Base-by-base conservation (phyloP, 2,888 invertebrate species). In the Clanis bilineata region DNA sequence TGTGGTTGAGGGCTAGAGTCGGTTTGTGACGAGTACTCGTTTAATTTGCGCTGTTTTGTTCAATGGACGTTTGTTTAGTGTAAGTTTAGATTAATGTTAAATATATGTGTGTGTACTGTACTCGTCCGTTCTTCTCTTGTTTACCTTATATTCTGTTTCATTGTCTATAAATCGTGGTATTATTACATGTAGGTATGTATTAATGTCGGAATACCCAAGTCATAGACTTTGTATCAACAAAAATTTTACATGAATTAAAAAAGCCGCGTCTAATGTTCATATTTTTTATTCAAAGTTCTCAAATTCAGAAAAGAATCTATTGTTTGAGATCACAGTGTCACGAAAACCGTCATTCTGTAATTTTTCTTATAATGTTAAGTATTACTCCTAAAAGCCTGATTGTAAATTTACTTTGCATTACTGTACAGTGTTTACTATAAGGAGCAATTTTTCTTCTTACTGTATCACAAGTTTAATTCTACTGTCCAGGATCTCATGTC, bases 41-140 rank as follows among this genome's bases (percentile, higher is more conserved):
- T 88, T 90, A 79, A 81, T 90, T 91, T 90, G 91, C 90, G 90
- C 86, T 77, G 69, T 69, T 81, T 83, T 74, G 64, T 79, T 82
- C 47, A 79, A 80, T 81, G 83, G 83, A 87, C 85, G n/a, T 80
- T 76, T 82, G 58, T 83, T 82, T 73, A 82, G 80, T 77, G 73
- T 87, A 81, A 83, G 77, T 78, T 51, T 83, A 83, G 76, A 70
- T 74, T 77, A 74, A 73, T 74, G 67, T 82, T 71, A n/a, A n/a
- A n/a, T n/a, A n/a, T n/a, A 72, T 74, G 73, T 76, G 69, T 75
- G 23, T 58, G 18, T 59, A 15, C 18, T 47, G 59, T 55, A 57
- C 58, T 71, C 65, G 61, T 69, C 67, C 45, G 59, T 60, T 60
- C 18, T 56, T 62, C 41, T 54, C 32, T 61, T 59, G 55, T 43